Conservation (phyloP, 2,113 vertebrate genomes). For the Larimichthys crocea region DNA sequence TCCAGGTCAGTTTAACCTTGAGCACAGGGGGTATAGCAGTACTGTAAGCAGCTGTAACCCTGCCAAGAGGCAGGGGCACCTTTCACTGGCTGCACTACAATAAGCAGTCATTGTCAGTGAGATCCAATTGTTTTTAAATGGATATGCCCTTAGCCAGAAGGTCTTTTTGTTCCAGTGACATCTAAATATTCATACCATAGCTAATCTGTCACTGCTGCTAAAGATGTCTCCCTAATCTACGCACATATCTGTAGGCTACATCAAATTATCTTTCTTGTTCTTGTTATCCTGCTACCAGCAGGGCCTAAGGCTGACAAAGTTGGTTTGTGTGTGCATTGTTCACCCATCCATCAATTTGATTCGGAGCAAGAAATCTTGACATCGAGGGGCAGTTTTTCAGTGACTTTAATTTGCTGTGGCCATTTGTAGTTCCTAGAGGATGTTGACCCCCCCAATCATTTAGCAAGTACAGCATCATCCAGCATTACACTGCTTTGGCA, state of each 20-base stretch:
- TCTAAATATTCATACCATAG: constrained; percentile 2
- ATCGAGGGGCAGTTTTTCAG: background rate
- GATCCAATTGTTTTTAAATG: constrained; percentile 58
- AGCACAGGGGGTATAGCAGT: constrained; percentile 63
- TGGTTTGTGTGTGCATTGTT: constrained; percentile 1
- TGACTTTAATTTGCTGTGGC: background rate
- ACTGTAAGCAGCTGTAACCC: constrained; percentile 68
- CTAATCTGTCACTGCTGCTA: background rate
- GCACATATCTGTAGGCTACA: constrained; percentile 3
- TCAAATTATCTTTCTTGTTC: background rate
- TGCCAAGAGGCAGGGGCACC: constrained; percentile 65
- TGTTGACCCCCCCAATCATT: background rate
- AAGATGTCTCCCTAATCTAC: constrained; percentile 1
- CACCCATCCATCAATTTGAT: constrained; percentile 8
- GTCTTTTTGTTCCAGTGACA: constrained; percentile 2
- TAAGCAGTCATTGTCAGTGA: constrained; percentile 37
- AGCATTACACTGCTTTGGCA: background rate
- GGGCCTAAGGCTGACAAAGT: background rate
- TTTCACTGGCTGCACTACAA: constrained; percentile 46
- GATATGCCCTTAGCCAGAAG: constrained; percentile 42
- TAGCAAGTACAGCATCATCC: background rate
- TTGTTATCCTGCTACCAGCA: background rate
- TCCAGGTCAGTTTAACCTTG: constrained; percentile 84
- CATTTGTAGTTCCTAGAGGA: background rate
- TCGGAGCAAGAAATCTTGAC: background rate